A percentile compares a stretch with the other conserved stretches of the same genome.
Evolutionary conservation across 2,888 invertebrate species (phyloP).

Genomic region (Cataglyphis altisquamis): DNA sequence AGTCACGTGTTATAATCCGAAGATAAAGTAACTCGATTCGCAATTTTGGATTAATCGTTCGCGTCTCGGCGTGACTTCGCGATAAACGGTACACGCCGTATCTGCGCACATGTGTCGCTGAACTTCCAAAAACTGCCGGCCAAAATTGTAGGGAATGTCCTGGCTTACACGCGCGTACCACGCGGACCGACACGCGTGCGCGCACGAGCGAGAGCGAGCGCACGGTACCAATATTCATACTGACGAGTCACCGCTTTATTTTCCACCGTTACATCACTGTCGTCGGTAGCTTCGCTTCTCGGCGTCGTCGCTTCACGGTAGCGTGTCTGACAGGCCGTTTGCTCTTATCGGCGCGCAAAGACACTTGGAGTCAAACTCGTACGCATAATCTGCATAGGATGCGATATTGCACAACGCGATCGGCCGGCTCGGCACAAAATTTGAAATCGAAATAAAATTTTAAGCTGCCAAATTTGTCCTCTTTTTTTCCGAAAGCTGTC

Average conservation of each 20-base stretch:
- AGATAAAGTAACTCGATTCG: background rate
- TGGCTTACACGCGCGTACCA: conserved; percentile 9
- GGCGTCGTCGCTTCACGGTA: conserved; percentile 26
- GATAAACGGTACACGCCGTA: background rate
- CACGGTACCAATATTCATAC: conserved; percentile 75
- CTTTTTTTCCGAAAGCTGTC: background rate
- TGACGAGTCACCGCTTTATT: conserved; percentile 77
- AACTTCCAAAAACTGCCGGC: conserved; percentile 66
- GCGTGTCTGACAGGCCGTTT: conserved; percentile 4
- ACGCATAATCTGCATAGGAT: conserved; percentile 29
- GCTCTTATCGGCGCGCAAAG: conserved; percentile 56
- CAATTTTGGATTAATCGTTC: background rate
- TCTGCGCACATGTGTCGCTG: conserved; percentile 11
- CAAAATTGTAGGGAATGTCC: conserved; percentile 59
- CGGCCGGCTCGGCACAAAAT: background rate
- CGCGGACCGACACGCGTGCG: conserved; percentile 66
- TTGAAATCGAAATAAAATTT: background rate
- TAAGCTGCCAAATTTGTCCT: background rate
- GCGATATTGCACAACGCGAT: conserved; percentile 11
- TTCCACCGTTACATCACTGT: conserved; percentile 77
- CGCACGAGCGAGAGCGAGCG: conserved; percentile 54
- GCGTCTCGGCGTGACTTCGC: background rate
- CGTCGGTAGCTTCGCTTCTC: conserved; percentile 63
- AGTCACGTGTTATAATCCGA: background rate
- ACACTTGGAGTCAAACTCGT: conserved; percentile 14